Conservation (phyloP, 2,797 vertebrate species). For the Acanthurus tractus region DNA sequence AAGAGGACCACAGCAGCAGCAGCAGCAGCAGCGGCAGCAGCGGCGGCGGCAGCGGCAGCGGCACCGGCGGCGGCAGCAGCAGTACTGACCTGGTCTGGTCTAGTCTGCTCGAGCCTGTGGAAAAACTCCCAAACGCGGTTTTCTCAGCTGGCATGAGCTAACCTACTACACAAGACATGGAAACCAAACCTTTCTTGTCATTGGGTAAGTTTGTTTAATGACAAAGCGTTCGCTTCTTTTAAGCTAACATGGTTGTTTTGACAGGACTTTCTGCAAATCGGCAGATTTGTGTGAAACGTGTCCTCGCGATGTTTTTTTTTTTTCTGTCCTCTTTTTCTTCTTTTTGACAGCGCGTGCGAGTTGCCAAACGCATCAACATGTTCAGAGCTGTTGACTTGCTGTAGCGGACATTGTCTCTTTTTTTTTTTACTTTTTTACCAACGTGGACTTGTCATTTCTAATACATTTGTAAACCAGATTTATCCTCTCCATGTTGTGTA, state of each 20-base stretch:
- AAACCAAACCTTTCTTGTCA: conserved; percentile 97
- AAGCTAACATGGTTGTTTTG: neutral
- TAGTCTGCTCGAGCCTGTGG: conserved; percentile 47
- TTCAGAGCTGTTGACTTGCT: conserved; percentile 19
- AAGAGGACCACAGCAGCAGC: conserved; percentile 43
- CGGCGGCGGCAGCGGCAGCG: conserved; percentile 9
- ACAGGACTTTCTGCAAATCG: conserved; percentile 10
- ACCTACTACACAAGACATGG: conserved; percentile 88
- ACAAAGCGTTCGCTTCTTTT: conserved; percentile 11
- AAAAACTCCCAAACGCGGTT: conserved; percentile 73
- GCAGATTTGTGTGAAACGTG: conserved; percentile 27
- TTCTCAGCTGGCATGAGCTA: conserved; percentile 92
- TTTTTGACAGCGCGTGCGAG: conserved; percentile 73
- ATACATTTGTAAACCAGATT: neutral
- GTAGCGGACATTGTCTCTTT: neutral
- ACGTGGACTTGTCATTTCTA: neutral
- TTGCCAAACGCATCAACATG: conserved; percentile 50
- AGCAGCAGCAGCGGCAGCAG: neutral
- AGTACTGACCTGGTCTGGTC: conserved; percentile 20
- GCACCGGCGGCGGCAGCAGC: conserved; percentile 13
- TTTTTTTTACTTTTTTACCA: neutral
- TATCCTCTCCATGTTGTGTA: neutral
- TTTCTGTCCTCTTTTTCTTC: neutral
- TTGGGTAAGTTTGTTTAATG: conserved; percentile 90
- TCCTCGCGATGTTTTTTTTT: conserved; percentile 16